Evolutionary conservation across 2,113 vertebrate species (phyloP).

Genomic region (Meleagris gallopavo): DNA sequence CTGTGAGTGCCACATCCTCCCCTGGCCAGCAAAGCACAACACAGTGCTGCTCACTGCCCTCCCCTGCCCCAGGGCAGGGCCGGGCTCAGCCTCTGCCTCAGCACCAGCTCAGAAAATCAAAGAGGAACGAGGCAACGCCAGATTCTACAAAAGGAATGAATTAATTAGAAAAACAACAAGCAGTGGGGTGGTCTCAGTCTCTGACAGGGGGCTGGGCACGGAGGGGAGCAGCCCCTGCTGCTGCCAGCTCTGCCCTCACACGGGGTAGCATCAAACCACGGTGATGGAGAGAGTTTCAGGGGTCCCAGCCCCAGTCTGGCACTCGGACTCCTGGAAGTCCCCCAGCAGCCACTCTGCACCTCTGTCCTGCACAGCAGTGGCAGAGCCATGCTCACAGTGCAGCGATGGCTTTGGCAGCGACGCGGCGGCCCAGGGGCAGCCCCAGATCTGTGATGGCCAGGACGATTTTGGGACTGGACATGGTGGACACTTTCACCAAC

Average conservation of each 20-base stretch:
- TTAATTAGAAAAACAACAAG: background rate
- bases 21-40: background rate
- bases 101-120: background rate
- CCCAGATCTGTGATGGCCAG: constrained; percentile 95
- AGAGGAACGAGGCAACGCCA: background rate
- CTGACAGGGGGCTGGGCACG: accelerated
- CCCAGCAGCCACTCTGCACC: accelerated
- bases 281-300: background rate
- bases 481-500: constrained; percentile 92
- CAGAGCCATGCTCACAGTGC: constrained; percentile 76
- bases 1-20: accelerated
- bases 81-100: background rate
- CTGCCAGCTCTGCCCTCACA: background rate
- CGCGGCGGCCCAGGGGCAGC: constrained; percentile 92
- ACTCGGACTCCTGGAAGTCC: background rate
- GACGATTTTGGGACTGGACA: constrained; percentile 93
- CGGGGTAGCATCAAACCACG: background rate
- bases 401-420: constrained; percentile 95
- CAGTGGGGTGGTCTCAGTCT: background rate
- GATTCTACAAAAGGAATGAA: background rate
- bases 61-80: background rate
- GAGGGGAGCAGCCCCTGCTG: background rate
- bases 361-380: accelerated
- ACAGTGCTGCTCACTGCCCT: background rate
- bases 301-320: background rate